Evolutionary conservation across 2,888 invertebrate species (phyloP), one percentile per base, ranked within the genome.

Genomic region (Capitulum mitella): DNA sequence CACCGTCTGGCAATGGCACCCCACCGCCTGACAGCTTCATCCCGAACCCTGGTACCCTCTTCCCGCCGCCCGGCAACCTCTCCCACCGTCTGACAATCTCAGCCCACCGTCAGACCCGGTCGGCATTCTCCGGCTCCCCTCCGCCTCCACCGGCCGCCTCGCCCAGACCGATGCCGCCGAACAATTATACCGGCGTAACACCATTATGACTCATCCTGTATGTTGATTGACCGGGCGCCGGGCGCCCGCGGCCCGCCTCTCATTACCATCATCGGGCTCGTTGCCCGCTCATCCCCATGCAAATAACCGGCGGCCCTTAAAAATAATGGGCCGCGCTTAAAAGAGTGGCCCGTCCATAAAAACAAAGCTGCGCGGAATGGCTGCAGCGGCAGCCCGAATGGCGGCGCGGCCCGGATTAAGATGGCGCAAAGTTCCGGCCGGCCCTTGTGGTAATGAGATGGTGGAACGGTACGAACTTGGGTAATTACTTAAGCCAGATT

Each of bases 391-490:
- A 26, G 37, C 26, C 70, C 70, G 34, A 70, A 70, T n/a, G 70
- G 70, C 70, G 3, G 40, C 22, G 16, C 40, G 22, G 70, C 40
- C 40, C 37, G 37, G 70, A 70, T 70, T 70, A 70, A 70, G 70
- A 70, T 70, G 70, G 78, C 80, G 80, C 78, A 81, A 80, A 80
- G 80, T 79, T 82, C 78, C 82, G 81, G 78, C 79, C 76, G 46
- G 79, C 80, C 80, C 79, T 79, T 48, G 43, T 77, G 77, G 70
- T 70, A 70, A 70, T 70, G 70, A 70, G 70, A 70, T 70, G 70
- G 70, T 70, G 70, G 37, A 40, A 40, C 70, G 40, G 37, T 29
- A 40, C 70, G 37, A 70, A 70, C 70, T 70, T 70, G 70, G 70
- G 70, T 70, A 70, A 70, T 70, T 70, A 70, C 70, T 70, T 70